Conservation (phyloP, 2,888 invertebrate genomes). For the Salticus scenicus region DNA sequence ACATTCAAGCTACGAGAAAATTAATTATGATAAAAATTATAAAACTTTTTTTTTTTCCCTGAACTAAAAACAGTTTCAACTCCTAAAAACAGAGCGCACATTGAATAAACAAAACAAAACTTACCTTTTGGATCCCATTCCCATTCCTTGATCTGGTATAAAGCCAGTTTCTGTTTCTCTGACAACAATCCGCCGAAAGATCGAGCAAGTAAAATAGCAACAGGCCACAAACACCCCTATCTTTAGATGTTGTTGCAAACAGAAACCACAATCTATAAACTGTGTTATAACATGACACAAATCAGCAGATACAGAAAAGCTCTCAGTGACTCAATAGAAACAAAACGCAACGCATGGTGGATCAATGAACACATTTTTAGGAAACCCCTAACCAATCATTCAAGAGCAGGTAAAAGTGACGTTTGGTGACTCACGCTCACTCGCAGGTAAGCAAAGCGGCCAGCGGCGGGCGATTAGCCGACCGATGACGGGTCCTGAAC, state of each 20-base stretch:
- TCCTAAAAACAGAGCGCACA: too few relatives aligned
- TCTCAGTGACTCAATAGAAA: neutral
- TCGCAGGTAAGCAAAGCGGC: neutral
- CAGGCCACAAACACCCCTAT: neutral
- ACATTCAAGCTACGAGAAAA: too few relatives aligned
- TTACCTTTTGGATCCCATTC: neutral
- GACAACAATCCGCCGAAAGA: neutral
- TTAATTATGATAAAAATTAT: too few relatives aligned
- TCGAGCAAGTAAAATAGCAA: neutral
- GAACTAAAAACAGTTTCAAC: too few relatives aligned
- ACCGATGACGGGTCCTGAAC: neutral
- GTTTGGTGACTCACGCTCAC: constrained; percentile 27
- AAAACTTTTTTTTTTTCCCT: too few relatives aligned
- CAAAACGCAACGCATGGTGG: neutral
- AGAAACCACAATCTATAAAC: neutral
- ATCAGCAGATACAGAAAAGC: neutral
- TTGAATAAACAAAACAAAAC: neutral
- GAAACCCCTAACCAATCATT: constrained; percentile 41
- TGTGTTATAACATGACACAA: neutral
- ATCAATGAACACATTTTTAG: constrained; percentile 13
- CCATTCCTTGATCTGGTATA: neutral
- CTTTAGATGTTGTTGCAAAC: neutral
- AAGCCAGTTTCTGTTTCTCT: neutral
- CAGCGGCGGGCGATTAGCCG: neutral
- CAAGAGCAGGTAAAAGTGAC: constrained; percentile 38